Evolutionary conservation across 2,888 invertebrate genomes (phyloP).

Genomic region (Archips xylosteana): DNA sequence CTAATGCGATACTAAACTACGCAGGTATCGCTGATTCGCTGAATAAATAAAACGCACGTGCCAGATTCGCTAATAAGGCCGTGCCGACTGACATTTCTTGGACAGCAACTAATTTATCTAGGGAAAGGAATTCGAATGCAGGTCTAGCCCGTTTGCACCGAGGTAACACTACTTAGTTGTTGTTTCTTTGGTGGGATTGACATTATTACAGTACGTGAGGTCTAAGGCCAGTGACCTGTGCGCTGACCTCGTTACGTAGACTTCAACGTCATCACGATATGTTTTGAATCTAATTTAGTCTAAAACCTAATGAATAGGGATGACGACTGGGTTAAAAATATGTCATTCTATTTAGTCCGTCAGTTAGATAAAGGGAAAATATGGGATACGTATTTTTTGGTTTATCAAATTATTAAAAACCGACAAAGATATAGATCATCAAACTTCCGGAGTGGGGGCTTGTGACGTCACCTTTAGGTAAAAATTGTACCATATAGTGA

Average conservation of each 20-base stretch:
- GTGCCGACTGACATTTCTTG: slow-evolving; percentile 36
- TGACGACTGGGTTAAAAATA: no score
- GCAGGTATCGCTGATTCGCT: slow-evolving; percentile 46
- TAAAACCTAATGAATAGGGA: slow-evolving; percentile 24
- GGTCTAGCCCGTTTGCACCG: slow-evolving; percentile 2
- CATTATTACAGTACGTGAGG: slow-evolving; percentile 25
- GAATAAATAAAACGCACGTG: slow-evolving; percentile 41
- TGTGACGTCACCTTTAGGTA: no score
- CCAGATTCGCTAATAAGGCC: slow-evolving; percentile 34
- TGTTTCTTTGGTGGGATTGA: slow-evolving; percentile 22
- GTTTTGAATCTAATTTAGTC: slow-evolving; percentile 31
- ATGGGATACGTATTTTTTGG: no score
- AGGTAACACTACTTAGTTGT: slow-evolving; percentile 2
- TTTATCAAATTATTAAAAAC: no score
- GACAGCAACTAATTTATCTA: slow-evolving; percentile 32
- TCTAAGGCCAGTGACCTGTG: slow-evolving; percentile 39
- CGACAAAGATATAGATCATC: no score
- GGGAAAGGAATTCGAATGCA: slow-evolving; percentile 29
- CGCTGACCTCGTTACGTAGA: slow-evolving; percentile 37
- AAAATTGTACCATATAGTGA: no score
- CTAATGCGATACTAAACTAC: slow-evolving; percentile 53
- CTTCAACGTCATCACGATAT: slow-evolving; percentile 24
- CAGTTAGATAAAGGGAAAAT: no score
- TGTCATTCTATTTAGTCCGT: no score
- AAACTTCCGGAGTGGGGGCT: no score